A percentile compares a stretch with the other conserved stretches of the same genome.
Evolutionary conservation across 2,888 invertebrate genomes (phyloP).

Genomic region (Leucania comma): DNA sequence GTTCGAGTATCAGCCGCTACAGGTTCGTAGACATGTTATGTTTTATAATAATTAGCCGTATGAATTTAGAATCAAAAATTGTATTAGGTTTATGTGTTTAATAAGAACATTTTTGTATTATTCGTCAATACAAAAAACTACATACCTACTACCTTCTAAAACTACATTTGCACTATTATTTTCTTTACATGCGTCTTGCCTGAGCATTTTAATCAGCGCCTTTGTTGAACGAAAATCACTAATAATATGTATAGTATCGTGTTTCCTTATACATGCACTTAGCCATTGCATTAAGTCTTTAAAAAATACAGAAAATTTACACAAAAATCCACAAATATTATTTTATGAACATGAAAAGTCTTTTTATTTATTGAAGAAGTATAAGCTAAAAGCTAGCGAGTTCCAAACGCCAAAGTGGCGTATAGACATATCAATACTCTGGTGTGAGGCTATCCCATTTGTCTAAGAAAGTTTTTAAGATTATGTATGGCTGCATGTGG

Average conservation of each 20-base stretch:
- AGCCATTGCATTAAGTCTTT: background rate
- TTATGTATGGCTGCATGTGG: too few species aligned
- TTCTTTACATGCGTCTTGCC: background rate
- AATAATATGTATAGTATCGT: background rate
- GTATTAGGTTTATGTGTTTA: background rate
- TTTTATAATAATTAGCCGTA: background rate
- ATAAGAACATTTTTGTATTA: background rate
- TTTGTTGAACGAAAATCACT: constrained; percentile 9
- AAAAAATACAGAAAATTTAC: background rate
- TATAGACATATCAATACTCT: too few species aligned
- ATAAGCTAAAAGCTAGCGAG: too few species aligned
- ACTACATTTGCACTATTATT: background rate
- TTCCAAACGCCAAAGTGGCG: too few species aligned
- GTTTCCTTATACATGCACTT: background rate
- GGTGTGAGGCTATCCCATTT: too few species aligned
- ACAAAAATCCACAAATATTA: background rate
- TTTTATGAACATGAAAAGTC: background rate
- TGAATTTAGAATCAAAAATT: background rate
- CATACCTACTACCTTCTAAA: background rate
- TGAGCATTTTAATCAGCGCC: background rate
- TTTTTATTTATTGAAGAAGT: too few species aligned
- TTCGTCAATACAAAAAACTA: too few species aligned
- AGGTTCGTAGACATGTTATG: constrained; percentile 71
- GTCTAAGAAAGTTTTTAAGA: too few species aligned
- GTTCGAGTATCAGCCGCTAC: constrained; percentile 87